phyloP scores from a whole-genome alignment of 2,113 vertebrate genomes.

The Gobio gobio region DNA sequence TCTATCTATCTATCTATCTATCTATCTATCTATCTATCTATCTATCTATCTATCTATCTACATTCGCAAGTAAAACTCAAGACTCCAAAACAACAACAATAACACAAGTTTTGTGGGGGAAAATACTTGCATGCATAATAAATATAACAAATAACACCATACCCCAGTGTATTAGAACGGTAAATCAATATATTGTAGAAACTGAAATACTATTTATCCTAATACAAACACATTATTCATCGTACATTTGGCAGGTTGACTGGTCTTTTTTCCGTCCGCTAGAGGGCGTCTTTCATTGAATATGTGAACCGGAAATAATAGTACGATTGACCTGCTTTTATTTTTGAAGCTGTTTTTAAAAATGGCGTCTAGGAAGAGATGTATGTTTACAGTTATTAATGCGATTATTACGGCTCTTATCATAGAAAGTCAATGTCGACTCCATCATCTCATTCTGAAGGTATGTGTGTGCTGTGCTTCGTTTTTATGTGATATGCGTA shows the following conservation, averaged over 20 bases:
- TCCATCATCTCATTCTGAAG: conserved; percentile 63
- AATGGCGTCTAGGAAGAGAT: conserved; percentile 62
- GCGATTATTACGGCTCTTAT: conserved; percentile 50
- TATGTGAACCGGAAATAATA: conserved; percentile 47
- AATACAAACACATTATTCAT: neutral
- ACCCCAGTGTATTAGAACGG: no score
- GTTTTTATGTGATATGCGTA: neutral
- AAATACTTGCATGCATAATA: no score
- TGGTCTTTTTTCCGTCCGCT: neutral
- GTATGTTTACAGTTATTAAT: conserved; percentile 47
- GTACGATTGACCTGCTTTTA: neutral
- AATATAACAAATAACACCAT: no score
- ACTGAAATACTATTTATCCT: neutral
- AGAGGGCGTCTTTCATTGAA: neutral
- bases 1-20: no score
- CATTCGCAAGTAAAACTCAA: no score
- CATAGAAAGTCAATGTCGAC: conserved; percentile 49
- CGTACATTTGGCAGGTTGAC: neutral
- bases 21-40: no score
- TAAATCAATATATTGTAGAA: neutral
- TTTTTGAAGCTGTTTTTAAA: conserved; percentile 46
- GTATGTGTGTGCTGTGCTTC: conserved; percentile 22
- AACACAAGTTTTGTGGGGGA: no score
- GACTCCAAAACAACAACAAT: no score
- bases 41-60: no score